phyloP scores from a whole-genome alignment of 1,140 invertebrate species.

The Drosophila murphyi region DNA sequence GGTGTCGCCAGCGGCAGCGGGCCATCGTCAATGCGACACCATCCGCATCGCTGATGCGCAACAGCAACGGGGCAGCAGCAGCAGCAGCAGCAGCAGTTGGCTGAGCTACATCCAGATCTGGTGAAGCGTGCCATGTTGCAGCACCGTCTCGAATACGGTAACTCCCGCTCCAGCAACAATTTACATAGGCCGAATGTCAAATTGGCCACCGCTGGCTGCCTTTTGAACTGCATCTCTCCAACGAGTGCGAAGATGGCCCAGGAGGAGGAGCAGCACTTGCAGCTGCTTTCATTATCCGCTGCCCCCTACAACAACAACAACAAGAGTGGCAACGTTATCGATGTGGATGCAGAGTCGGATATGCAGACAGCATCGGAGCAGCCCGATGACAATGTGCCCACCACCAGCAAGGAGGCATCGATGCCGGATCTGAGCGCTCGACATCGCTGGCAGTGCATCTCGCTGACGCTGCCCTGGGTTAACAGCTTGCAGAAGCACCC shows the following conservation, averaged over 20 bases:
- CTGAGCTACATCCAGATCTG: slow-evolving; percentile 26
- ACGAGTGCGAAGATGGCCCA: background rate
- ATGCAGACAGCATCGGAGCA: background rate
- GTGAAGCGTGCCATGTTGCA: slow-evolving; percentile 42
- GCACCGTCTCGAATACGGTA: slow-evolving; percentile 52
- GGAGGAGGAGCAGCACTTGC: background rate
- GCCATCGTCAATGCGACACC: background rate
- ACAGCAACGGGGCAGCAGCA: background rate
- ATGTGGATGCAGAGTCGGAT: background rate
- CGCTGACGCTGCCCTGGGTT: slow-evolving; percentile 31
- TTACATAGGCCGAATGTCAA: slow-evolving; percentile 29
- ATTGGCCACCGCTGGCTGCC: slow-evolving; percentile 18
- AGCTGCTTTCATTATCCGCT: background rate
- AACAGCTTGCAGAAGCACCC: slow-evolving; percentile 9
- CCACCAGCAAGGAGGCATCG: slow-evolving; percentile 24
- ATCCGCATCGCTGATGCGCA: background rate
- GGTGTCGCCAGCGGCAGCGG: slow-evolving; percentile 26
- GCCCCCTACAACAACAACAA: background rate
- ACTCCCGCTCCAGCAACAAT: slow-evolving; percentile 47
- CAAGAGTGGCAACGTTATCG: background rate
- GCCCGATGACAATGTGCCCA: slow-evolving; percentile 17
- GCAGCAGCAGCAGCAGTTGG: background rate
- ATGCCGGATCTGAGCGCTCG: background rate
- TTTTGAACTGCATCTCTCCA: slow-evolving; percentile 4
- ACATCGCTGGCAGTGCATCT: slow-evolving; percentile 36